These are phyloP conservation scores for Plutomurus gul DNA, from an alignment of 1,140 invertebrate genomes.

Conservation along the genomic window DNA sequence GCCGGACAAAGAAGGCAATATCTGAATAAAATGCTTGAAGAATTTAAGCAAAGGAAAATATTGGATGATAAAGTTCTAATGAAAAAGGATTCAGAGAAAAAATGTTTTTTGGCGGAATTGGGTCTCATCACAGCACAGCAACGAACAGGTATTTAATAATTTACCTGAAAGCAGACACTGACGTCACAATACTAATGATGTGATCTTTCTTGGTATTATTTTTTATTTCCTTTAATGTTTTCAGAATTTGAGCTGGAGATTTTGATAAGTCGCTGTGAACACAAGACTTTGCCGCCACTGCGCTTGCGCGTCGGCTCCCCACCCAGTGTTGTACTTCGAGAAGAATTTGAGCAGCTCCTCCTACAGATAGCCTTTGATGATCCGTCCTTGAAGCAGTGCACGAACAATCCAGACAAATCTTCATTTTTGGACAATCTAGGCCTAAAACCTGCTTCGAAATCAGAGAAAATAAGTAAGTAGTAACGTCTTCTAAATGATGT, in stretches of 20 bases:
- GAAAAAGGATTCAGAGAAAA: conserved; percentile 32
- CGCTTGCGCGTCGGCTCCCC: conserved; percentile 31
- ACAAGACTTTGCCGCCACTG: conserved; percentile 40
- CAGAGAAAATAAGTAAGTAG: conserved; percentile 45
- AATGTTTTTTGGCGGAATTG: conserved; percentile 39
- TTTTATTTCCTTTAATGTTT: conserved; percentile 3
- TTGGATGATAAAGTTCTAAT: neutral
- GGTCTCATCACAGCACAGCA: conserved; percentile 40
- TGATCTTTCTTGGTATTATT: too few relatives aligned
- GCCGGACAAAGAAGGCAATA: neutral
- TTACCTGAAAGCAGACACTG: too few relatives aligned
- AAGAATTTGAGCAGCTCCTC: conserved; percentile 38
- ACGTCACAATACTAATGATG: too few relatives aligned
- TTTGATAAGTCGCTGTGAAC: conserved; percentile 39
- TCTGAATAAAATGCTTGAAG: neutral
- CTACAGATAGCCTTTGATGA: conserved; percentile 42
- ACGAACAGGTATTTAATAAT: conserved; percentile 46
- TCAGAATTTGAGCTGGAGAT: conserved; percentile 49
- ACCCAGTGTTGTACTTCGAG: neutral
- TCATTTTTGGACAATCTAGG: conserved; percentile 38
- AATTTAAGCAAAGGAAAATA: neutral
- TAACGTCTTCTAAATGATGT: neutral
- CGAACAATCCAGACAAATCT: conserved; percentile 11
- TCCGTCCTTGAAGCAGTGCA: conserved; percentile 36
- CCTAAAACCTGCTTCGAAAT: conserved; percentile 36